Base-by-base conservation (phyloP, 1,140 invertebrate genomes). In the Drosophila nannoptera region DNA sequence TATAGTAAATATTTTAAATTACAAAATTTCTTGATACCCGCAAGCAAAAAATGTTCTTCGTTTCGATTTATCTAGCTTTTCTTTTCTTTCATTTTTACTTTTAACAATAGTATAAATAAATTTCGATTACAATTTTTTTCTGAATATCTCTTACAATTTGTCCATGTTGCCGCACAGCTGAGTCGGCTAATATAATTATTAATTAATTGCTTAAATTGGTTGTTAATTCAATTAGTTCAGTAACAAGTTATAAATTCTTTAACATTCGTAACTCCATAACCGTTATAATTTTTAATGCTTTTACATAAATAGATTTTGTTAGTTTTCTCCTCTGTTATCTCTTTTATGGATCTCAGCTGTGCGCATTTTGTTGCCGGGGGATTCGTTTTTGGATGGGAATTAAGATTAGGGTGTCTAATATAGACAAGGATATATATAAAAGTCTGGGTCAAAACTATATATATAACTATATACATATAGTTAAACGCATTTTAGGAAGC, bases 1-100 rank as follows among this genome's bases (percentile, higher is more conserved):
- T 70, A 77, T 81, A 81, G 81, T 74, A 81, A 73, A 81, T 22
- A 22, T 76, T 82, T 69, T 82, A 82, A 82, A 82, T 77, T 77
- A 66, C 70, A 75, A 72, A 83, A 33, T 35, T 65, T 75, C 75
- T 83, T 54, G 71, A 55, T 69, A 69, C 78, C 78, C 73, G 78
- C 78, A 82, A 83, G 78, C 67, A 69, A 82, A 74, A 81, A 62
- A 67, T 78, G 58, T 71, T 67, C 48, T 78, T 62, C n/a, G n/a
- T n/a, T 60, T 68, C 54, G 22, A 22, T 22, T 22, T 22, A 22
- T 22, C 22, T 22, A 22, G 3, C 22, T 22, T 22, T 22, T 22
- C 22, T 22, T 22, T 22, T 22, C 22, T 22, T 22, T 22, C 1
- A 22, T 22, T 50, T 53, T 53, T 46, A 62, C 14, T 38, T 46